A percentile compares a stretch with the other conserved stretches of the same genome.
These are phyloP conservation scores for Bradypus variegatus DNA, from an alignment of 2,797 vertebrate species.

Conservation along the genomic window DNA sequence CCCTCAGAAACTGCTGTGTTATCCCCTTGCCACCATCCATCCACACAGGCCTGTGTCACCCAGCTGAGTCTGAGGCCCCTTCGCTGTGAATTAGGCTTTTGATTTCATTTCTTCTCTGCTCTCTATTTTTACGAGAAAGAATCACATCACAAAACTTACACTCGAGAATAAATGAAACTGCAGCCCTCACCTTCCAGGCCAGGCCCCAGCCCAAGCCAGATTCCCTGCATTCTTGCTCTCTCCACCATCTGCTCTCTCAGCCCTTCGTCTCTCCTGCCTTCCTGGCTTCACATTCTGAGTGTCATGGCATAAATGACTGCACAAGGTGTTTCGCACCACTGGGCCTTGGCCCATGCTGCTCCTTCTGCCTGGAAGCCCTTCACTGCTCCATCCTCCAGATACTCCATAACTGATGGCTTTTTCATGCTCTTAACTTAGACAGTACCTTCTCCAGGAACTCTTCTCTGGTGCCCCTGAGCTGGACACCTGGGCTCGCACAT, in stretches of 20 bases:
- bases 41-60: background rate
- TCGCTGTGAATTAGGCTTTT: background rate
- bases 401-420: background rate
- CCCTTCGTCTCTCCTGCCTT: background rate
- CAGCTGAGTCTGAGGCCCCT: background rate
- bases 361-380: background rate
- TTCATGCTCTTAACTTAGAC: background rate
- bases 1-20: background rate
- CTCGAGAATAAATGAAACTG: background rate
- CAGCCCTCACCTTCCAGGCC: background rate
- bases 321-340: background rate
- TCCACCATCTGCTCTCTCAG: fast-evolving
- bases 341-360: background rate
- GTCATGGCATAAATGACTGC: background rate
- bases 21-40: fast-evolving
- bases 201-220: background rate
- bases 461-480: background rate
- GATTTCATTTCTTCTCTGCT: background rate
- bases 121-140: background rate
- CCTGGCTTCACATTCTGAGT: background rate
- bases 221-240: background rate
- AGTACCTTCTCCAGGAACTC: background rate
- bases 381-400: background rate
- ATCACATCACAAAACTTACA: background rate
- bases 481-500: background rate